A percentile compares a stretch with the other conserved stretches of the same genome.
These are phyloP conservation scores for Clarias magur DNA, from an alignment of 2,113 vertebrate species.

Conservation along the genomic window DNA sequence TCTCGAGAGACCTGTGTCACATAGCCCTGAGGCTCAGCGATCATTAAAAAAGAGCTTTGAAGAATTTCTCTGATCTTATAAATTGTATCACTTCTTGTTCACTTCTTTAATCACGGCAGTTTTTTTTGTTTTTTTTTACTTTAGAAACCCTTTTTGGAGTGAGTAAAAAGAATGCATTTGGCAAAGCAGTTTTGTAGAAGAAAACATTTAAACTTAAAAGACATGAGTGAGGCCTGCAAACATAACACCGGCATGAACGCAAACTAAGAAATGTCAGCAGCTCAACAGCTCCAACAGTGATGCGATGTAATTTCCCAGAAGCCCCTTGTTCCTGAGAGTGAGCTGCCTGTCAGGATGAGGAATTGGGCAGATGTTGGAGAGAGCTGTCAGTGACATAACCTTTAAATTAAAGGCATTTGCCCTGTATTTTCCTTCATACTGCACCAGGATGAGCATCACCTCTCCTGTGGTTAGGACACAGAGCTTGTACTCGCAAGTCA, in stretches of 20 bases:
- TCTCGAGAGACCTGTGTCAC: constrained; percentile 27
- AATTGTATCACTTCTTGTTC: constrained; percentile 42
- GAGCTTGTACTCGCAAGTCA: neutral
- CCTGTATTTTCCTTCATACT: constrained; percentile 21
- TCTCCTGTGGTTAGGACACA: constrained; percentile 35
- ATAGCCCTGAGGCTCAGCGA: constrained; percentile 22
- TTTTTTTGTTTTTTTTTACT: constrained; percentile 50
- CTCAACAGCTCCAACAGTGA: constrained; percentile 3
- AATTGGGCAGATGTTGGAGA: constrained; percentile 37
- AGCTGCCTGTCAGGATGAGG: constrained; percentile 54
- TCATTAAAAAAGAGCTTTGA: constrained; percentile 52
- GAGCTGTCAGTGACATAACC: constrained; percentile 48
- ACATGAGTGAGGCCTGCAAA: neutral
- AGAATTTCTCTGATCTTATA: constrained; percentile 51
- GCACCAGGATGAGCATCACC: constrained; percentile 8
- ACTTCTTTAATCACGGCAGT: constrained; percentile 42
- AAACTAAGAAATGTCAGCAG: constrained; percentile 30
- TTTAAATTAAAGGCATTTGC: constrained; percentile 48
- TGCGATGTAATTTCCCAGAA: constrained; percentile 24
- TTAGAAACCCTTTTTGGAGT: constrained; percentile 14
- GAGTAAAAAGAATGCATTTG: constrained; percentile 28
- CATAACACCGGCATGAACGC: constrained; percentile 50
- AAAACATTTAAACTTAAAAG: constrained; percentile 14
- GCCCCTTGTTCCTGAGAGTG: constrained; percentile 29
- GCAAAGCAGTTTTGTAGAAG: constrained; percentile 25